Evolutionary conservation across 2,113 vertebrate genomes (phyloP).

Genomic region (Morone chrysops): DNA sequence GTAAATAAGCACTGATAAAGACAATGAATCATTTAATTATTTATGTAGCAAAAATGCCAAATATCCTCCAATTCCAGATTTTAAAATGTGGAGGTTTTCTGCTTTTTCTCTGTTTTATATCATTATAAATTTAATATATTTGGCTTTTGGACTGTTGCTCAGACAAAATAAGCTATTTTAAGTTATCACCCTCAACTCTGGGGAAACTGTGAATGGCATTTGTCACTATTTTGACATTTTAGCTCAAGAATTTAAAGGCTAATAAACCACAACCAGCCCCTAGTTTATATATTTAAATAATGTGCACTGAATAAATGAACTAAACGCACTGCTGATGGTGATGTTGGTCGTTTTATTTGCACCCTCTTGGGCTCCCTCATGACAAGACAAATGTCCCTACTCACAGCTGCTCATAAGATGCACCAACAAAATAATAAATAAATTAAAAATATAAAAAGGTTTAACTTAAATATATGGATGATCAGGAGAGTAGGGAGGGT

Average conservation of each 20-base stretch:
- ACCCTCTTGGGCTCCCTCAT: slow-evolving; percentile 17
- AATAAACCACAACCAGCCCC: not conserved
- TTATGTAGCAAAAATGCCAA: no score
- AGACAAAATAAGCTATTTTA: not conserved
- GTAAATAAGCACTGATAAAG: no score
- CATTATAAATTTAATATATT: not conserved
- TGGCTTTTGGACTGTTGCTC: not conserved
- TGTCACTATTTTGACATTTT: not conserved
- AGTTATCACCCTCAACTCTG: not conserved
- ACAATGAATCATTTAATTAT: not conserved
- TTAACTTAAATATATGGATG: not conserved
- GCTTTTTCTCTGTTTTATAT: not conserved
- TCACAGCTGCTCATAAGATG: not conserved
- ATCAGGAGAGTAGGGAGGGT: no score
- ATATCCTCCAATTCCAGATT: not conserved
- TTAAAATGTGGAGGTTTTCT: not conserved
- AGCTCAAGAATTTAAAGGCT: not conserved
- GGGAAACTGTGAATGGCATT: not conserved
- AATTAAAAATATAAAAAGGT: not conserved
- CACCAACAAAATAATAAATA: not conserved
- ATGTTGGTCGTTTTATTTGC: slow-evolving; percentile 6
- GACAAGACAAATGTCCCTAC: not conserved
- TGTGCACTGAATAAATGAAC: no score
- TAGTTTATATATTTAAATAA: no score
- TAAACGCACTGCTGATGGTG: not conserved